Base-by-base conservation (phyloP, 2,113 vertebrate genomes). In the Nettapus auritus region DNA sequence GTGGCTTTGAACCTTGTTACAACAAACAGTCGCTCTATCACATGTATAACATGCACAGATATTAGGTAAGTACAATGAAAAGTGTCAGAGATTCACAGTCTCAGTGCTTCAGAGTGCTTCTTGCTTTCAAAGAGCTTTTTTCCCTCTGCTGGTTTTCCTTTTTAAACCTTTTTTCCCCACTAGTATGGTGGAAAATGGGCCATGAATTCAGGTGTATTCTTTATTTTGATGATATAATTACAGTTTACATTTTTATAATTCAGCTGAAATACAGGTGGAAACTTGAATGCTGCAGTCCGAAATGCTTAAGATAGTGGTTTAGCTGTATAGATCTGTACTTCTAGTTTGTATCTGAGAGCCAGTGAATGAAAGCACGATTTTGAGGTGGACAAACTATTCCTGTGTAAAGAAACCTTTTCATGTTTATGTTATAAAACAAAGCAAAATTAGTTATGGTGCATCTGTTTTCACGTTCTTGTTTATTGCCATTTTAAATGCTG, bases 21-120 rank as follows among this genome's bases (percentile, higher is more conserved):
- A 82, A 96, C 97, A 55, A 99, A 99, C 81, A 97, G 96, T 64
- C 97, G 98, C 5, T 28, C 33, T 64, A 97, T 99, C 97, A 96
- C 97, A 17, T 99, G 98, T 96, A 98, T 99, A 75, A 98, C 98
- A 22, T 99, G 98, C 86, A 98, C 98, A 19, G 98, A 99, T 78
- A 56, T 98, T 93, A 97, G 98, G 98, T 99, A 97, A 98, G 98
- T 96, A 66, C 71, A 88, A 28, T 28, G 8, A 52, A 73, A 85
- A 31, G 20, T 59, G 74, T 71, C 77, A 20, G 14, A 60, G 10
- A 31, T 60, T 19, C 20, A 56, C 20, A 15, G 36, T 59, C 77
- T 89, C n/a, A 5, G 16, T 59, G n/a, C 56, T 82, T 62, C 36
- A 15, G 8, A n/a, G 29, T 46, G 34, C 28, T 56, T 69, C 40